Conservation (phyloP, 2,888 invertebrate species). For the Toxonevra muliebris region DNA sequence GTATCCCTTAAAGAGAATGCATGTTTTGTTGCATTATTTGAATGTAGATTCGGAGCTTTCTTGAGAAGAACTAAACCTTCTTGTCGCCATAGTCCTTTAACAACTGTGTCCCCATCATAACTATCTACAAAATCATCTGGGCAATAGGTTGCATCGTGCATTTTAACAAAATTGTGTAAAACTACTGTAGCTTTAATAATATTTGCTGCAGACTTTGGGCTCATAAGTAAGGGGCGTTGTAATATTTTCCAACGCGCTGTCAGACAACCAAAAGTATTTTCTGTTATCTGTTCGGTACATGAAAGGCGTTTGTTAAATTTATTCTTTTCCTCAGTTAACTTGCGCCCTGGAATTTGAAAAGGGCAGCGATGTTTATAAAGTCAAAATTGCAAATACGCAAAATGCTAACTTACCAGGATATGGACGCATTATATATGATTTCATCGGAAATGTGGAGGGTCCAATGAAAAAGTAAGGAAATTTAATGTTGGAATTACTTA, state of each 20-base stretch:
- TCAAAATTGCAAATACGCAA: background rate
- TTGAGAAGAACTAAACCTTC: constrained; percentile 2
- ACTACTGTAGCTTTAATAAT: constrained; percentile 35
- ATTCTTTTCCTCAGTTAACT: constrained; percentile 12
- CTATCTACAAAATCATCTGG: constrained; percentile 31
- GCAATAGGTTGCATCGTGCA: constrained; percentile 32
- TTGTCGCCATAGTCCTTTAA: constrained; percentile 27
- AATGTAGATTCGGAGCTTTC: constrained; percentile 11
- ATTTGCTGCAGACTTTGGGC: constrained; percentile 32
- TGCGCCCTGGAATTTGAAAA: constrained; percentile 7
- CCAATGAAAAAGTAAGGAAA: constrained; percentile 33
- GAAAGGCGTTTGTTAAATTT: constrained; percentile 21
- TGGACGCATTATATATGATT: constrained; percentile 26
- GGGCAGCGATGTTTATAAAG: constrained; percentile 10
- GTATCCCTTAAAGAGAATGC: constrained; percentile 25
- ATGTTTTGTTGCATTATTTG: constrained; percentile 28
- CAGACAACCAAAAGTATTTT: constrained; percentile 29
- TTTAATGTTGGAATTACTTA: constrained; percentile 22
- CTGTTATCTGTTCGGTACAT: constrained; percentile 14
- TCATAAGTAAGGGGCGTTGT: constrained; percentile 24
- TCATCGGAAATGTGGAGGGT: constrained; percentile 31
- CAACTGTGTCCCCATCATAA: constrained; percentile 25
- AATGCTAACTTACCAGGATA: constrained; percentile 27
- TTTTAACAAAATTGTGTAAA: constrained; percentile 37
- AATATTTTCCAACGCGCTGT: constrained; percentile 22